Base-by-base conservation (phyloP, 2,113 vertebrate species). In the Etheostoma cragini region DNA sequence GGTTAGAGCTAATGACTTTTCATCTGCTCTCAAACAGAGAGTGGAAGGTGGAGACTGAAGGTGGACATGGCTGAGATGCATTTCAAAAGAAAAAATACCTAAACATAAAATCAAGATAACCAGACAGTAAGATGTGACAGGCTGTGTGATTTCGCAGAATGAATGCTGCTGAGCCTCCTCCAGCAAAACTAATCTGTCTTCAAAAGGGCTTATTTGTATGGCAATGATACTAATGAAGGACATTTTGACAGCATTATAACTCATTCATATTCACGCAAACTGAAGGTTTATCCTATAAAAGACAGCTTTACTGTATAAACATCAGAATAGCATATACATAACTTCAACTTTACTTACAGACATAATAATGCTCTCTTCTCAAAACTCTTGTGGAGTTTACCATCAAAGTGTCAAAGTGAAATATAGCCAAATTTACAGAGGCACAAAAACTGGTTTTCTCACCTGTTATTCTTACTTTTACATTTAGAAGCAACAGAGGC, bases 1-100 rank as follows among this genome's bases (percentile, higher is more conserved):
- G 66, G 42, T 73, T n/a, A 0, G 33, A 52, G 80, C 38, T 71
- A 81, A 87, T 60, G 70, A 78, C 77, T 81, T 83, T 72, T 88
- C 74, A 76, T 83, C 77, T 60, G 60, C 47, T 72, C 49, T 30
- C 30, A 80, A 66, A 64, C 19, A 64, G 38, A 54, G 61, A 42
- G 19, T 1, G 56, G 35, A 75, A 60, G 58, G n/a, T 61, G 49
- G 24, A 60, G 67, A 71, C 50, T 52, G 19, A 14, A 53, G 15
- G 57, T 49, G 63, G 50, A 65, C 53, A 22, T 3, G 11, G 57
- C 4, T 3, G 33, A 7, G 15, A 67, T 46, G 21, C 10, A 13
- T 54, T 61, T 2, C 5, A 45, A 45, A 82, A 70, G 50, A 33
- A 68, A 68, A 15, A 24, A 42, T 17, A 42, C 16, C 42, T 50